A percentile compares a stretch with the other conserved stretches of the same genome.
These are phyloP conservation scores for Archips crataeganus DNA, from an alignment of 2,888 invertebrate genomes.

Conservation along the genomic window DNA sequence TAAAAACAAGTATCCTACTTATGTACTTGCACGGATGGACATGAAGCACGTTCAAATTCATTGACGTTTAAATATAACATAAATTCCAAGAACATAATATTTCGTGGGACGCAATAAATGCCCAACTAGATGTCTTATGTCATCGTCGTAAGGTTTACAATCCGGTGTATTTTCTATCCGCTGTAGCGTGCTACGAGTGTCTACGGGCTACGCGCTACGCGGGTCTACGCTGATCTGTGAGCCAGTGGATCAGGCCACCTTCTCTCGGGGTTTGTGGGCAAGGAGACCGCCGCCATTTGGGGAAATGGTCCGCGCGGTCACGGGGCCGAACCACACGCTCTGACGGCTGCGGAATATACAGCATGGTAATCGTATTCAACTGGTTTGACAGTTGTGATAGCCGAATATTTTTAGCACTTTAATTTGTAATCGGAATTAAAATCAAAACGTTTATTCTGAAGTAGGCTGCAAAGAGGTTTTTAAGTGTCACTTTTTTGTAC, in stretches of 20 bases:
- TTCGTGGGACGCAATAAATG: neutral
- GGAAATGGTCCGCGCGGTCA: constrained; percentile 69
- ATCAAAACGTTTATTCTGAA: too few species aligned
- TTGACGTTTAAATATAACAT: neutral
- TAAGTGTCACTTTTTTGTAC: too few species aligned
- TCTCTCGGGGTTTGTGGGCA: constrained; percentile 68
- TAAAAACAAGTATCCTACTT: neutral
- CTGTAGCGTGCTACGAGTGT: constrained; percentile 40
- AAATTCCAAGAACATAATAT: neutral
- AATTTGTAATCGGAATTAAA: neutral
- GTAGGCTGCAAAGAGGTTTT: too few species aligned
- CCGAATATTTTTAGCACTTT: neutral
- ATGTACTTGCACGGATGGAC: neutral
- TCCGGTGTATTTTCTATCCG: constrained; percentile 4
- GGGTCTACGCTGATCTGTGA: constrained; percentile 62
- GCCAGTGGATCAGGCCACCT: constrained; percentile 60
- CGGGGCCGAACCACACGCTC: constrained; percentile 49
- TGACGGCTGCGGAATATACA: neutral
- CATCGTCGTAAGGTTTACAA: constrained; percentile 1
- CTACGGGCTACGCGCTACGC: constrained; percentile 51
- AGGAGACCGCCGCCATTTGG: constrained; percentile 66
- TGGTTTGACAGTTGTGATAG: neutral
- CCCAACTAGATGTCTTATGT: neutral
- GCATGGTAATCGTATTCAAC: neutral
- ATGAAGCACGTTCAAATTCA: neutral